phyloP scores from a whole-genome alignment of 2,797 vertebrate species.

The Coranthus polyacanthus region DNA sequence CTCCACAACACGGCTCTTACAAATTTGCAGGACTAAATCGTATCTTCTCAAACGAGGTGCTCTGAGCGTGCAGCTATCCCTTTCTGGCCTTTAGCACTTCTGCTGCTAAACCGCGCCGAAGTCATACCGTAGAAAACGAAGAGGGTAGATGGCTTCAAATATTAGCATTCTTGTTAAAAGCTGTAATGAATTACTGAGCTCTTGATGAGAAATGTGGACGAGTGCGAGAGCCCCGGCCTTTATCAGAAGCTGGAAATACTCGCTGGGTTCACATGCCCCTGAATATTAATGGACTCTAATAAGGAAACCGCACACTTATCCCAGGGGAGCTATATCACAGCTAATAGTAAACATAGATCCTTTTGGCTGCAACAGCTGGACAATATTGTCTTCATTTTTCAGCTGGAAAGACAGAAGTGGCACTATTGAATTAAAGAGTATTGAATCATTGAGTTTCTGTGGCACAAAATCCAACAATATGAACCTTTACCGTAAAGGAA shows the following conservation, averaged over 20 bases:
- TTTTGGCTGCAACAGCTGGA: neutral
- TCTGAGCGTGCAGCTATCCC: slow-evolving; percentile 20
- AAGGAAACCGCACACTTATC: slow-evolving; percentile 17
- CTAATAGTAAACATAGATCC: slow-evolving; percentile 20
- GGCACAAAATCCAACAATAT: too few relatives aligned
- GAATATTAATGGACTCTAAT: slow-evolving; percentile 34
- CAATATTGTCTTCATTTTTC: slow-evolving; percentile 4
- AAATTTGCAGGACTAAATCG: slow-evolving; percentile 9
- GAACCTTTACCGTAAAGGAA: too few relatives aligned
- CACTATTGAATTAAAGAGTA: neutral
- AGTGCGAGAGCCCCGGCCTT: neutral
- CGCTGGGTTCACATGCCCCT: slow-evolving; percentile 13
- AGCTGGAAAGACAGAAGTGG: neutral
- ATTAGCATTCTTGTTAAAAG: slow-evolving; percentile 66
- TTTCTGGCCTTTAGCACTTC: neutral
- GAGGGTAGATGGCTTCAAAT: slow-evolving; percentile 44
- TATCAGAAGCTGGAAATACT: slow-evolving; percentile 2
- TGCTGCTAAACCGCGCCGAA: slow-evolving; percentile 39
- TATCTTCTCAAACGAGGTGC: slow-evolving; percentile 42
- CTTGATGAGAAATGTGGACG: slow-evolving; percentile 4
- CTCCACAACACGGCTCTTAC: too few relatives aligned
- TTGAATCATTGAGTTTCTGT: too few relatives aligned
- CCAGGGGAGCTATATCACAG: slow-evolving; percentile 8
- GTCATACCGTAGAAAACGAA: neutral
- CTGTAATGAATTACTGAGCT: slow-evolving; percentile 23